Evolutionary conservation across 2,797 vertebrate species (phyloP), one percentile per base, ranked within the genome.

Genomic region (Borostomias antarcticus): DNA sequence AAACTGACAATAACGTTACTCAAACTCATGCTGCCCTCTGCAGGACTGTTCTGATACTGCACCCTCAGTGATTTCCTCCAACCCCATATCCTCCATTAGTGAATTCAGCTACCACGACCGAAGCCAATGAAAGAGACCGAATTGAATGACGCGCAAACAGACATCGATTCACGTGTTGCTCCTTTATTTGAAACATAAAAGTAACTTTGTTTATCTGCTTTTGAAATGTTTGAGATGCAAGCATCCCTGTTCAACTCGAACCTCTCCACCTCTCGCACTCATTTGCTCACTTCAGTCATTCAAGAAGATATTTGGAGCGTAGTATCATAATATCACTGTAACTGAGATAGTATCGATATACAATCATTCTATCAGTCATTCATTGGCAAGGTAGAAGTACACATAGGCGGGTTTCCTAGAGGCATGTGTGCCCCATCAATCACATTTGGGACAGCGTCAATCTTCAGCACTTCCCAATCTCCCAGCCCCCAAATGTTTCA

Each of bases 151-250:
- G 47, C 4, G 56, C 30, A 71, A 23, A 63, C 68, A 15, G 0
- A 60, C 0, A 0, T 0, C 19, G 10, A 64, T 25, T 35, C 9
- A 21, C 60, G 77, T 84, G 82, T 85, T 81, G 83, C 86, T 89
- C 84, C 81, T 90, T 91, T 89, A 89, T 89, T 91, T 75, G 60
- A 87, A 89, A 85, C 88, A 79, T 58, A 78, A 79, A 83, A 80
- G 75, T 79, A 83, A 43, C 69, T 61, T 30, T 19, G 77, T 77
- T 65, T 80, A 47, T 68, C 70, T 71, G 23, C 66, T 77, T 78
- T 70, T 64, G 21, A 81, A 83, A 86, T 70, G 70, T 77, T 74
- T 30, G 37, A 81, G 66, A 40, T 70, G 53, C 61, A 80, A 65
- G 68, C 80, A 73, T 79, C 66, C 74, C 59, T 61, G 76, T 70